A percentile compares a stretch with the other conserved stretches of the same genome.
These are phyloP conservation scores for Eristalis tenax DNA, from an alignment of 2,888 invertebrate species.

Conservation along the genomic window DNA sequence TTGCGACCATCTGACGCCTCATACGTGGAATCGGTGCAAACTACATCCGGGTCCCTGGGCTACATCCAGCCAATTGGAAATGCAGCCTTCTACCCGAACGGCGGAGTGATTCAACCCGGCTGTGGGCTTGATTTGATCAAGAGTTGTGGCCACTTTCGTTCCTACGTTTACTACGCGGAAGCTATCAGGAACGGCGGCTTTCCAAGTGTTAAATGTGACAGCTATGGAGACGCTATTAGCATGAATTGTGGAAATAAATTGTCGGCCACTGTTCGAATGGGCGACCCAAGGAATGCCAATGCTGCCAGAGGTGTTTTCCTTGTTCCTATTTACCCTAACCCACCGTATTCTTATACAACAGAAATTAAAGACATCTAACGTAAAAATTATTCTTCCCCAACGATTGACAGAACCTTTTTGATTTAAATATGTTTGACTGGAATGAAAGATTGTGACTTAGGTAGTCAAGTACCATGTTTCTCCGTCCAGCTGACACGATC, in stretches of 20 bases:
- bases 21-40: conserved; percentile 80
- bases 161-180: conserved; percentile 81
- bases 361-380: no score
- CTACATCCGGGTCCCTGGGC: conserved; percentile 76
- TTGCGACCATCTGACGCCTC: conserved; percentile 75
- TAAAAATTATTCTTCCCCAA: no score
- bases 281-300: conserved; percentile 75
- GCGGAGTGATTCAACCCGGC: conserved; percentile 83
- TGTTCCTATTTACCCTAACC: conserved; percentile 73
- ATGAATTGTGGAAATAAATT: conserved; percentile 67
- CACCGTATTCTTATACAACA: not conserved
- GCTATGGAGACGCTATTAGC: conserved; percentile 77
- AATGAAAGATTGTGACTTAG: no score
- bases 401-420: no score
- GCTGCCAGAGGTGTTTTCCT: conserved; percentile 76
- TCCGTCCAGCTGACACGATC: no score
- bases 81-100: conserved; percentile 83
- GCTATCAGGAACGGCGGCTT: conserved; percentile 77
- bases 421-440: no score
- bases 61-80: conserved; percentile 79
- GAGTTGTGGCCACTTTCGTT: conserved; percentile 81
- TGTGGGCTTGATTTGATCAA: conserved; percentile 80
- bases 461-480: no score
- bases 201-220: conserved; percentile 74
- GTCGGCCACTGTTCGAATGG: conserved; percentile 74